Base-by-base conservation (phyloP, 2,113 vertebrate genomes). In the Xiphias gladius region DNA sequence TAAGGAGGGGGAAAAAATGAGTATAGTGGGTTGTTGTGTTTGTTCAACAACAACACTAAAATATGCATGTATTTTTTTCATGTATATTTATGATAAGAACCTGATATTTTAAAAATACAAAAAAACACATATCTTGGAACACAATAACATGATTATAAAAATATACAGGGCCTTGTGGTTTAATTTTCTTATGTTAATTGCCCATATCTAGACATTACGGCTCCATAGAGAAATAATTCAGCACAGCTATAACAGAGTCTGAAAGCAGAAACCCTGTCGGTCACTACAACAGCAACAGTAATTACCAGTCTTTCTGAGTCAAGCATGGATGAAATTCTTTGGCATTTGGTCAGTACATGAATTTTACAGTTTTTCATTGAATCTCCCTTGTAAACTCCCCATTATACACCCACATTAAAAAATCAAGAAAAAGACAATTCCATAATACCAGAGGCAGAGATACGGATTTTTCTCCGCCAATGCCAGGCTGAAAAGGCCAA, bases 1-100 rank as follows among this genome's bases (percentile, higher is more conserved):
- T 99, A 94, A 93, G 97, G 4, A 79, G 1, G 5, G 19, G 12
- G 37, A 37, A 1, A 22, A 5, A 20, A 12, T 19, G 10, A 63
- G 19, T 39, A 5, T 20, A 26, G 14, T 8, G 20, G 19, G 2
- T 14, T 54, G 30, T 17, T 41, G 14, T 17, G 0, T 30, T 0
- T 35, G 58, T 5, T 39, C 11, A 32, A 46, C 37, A 39, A 37
- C 35, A n/a, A 24, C 22, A 37, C 14, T 30, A 19, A 59, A 28
- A 61, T 26, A 32, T 61, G 16, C 8, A 50, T 20, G 17, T 50
- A 20, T 20, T 20, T 50, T 50, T 50, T 7, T 7, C 6, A 50
- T 50, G 48, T 50, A 50, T 50, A 7, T 20, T 50, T 2, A 50
- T 50, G 20, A 22, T 7, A n/a, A 10, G 19, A 52, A n/a, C 9